Base-by-base conservation (phyloP, 2,888 invertebrate species). In the Ganaspis brasiliensis region DNA sequence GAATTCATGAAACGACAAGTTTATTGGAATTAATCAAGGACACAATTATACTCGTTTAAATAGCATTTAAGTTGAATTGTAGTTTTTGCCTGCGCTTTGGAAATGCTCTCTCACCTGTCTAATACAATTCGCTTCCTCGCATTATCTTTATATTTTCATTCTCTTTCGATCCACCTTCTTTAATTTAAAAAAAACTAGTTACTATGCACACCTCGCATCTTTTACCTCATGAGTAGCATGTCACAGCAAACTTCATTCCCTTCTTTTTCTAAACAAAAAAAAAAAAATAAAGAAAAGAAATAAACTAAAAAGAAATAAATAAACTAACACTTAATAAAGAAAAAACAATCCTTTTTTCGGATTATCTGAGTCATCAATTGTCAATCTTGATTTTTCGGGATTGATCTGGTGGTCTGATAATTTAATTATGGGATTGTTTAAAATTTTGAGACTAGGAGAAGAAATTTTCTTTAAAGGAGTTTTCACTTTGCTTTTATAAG, bases 231-330 rank as follows among this genome's bases (percentile, higher is more conserved):
- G 73, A 76, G 79, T 83, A 84, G 87, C 90, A 88, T 88, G 89
- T 76, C 89, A 91, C 90, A 90, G 90, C 91, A 91, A 91, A 90
- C 90, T 91, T 88, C 90, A 90, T 88, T 84, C 83, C 84, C 86
- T 89, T 80, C 79, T 72, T 72, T 67, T 45, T 21, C 55, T 26
- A 49, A 19, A 24, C 19, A 49, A 49, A n/a, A 55, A 31, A 52
- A 52, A 40, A 45, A 52, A 26, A 49, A 45, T 21, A 26, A 24
- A 45, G 3, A 19, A 12, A 40, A 9, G n/a, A n/a, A n/a, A n/a
- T n/a, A n/a, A n/a, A n/a, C n/a, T n/a, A n/a, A n/a, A n/a, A n/a
- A n/a, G n/a, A n/a, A n/a, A n/a, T n/a, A n/a, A n/a, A n/a, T n/a
- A n/a, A n/a, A n/a, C n/a, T n/a, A n/a, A n/a, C n/a, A n/a, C n/a